Conservation (phyloP, 1,140 invertebrate genomes). For the Metaphire vulgaris region DNA sequence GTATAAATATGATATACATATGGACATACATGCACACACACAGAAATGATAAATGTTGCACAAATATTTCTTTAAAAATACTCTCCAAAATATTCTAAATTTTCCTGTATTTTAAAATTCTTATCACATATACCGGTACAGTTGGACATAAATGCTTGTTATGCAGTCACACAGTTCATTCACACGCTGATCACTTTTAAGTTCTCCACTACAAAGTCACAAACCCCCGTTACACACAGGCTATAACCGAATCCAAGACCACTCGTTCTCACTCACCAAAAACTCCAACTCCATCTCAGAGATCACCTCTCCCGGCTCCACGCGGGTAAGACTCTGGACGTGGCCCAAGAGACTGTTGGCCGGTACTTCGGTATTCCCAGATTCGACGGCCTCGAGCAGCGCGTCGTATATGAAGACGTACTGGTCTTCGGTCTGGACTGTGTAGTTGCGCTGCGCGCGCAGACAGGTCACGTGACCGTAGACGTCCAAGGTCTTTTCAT, state of each 20-base stretch:
- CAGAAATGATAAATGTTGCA: no score
- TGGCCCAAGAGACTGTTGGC: slow-evolving; percentile 85
- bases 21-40: no score
- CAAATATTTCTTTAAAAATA: no score
- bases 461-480: slow-evolving; percentile 97
- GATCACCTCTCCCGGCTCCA: slow-evolving; percentile 39
- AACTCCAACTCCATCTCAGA: slow-evolving; percentile 96
- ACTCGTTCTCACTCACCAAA: slow-evolving; percentile 58
- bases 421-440: slow-evolving; percentile 91
- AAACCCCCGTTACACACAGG: neutral
- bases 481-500: slow-evolving; percentile 86
- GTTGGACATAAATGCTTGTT: no score
- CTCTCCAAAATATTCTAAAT: no score
- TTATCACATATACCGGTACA: no score
- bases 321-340: slow-evolving; percentile 70
- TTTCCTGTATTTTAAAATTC: no score
- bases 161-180: neutral
- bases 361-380: slow-evolving; percentile 87
- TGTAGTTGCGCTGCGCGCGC: slow-evolving; percentile 73
- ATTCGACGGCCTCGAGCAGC: slow-evolving; percentile 85
- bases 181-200: neutral
- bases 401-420: slow-evolving; percentile 97
- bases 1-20: no score
- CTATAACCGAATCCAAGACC: neutral
- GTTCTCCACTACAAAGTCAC: neutral